Percentiles rank a stretch among this genome's conserved stretches.
Conservation (phyloP, 2,797 vertebrate genomes). For the Xiphophorus birchmanni region DNA sequence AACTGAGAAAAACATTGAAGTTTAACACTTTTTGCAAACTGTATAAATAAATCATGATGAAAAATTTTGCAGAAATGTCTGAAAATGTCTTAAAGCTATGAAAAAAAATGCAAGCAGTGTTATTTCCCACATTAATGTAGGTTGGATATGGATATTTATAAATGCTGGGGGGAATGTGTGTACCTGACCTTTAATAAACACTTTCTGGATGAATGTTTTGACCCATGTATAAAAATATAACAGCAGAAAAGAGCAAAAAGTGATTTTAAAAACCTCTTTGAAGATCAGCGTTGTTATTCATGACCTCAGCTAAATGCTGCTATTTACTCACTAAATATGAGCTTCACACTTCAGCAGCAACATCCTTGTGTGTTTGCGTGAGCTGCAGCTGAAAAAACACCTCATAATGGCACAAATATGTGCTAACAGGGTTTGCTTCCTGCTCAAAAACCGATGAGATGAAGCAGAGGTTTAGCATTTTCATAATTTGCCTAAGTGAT, state of each 20-base stretch:
- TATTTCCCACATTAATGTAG: neutral
- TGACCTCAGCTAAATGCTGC: neutral
- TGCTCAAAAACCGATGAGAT: conserved; percentile 1
- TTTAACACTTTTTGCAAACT: neutral
- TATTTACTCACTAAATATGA: neutral
- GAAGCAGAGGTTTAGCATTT: neutral
- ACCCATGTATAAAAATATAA: neutral
- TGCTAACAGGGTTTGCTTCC: conserved; percentile 5
- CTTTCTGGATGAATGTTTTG: neutral
- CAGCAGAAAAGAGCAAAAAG: neutral
- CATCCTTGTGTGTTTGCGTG: neutral
- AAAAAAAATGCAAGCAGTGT: neutral
- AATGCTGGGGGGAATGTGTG: neutral
- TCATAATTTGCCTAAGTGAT: conserved; percentile 17
- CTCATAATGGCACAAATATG: neutral
- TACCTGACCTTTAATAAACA: neutral
- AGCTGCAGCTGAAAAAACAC: conserved; percentile 1
- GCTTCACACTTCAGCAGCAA: neutral
- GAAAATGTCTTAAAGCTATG: too few relatives aligned
- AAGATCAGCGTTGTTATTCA: neutral
- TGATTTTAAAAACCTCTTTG: neutral
- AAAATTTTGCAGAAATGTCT: neutral
- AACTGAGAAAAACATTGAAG: neutral
- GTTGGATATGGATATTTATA: neutral
- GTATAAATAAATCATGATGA: neutral